Evolutionary conservation across 2,888 invertebrate species (phyloP).

Genomic region (Cosmia pyralina): DNA sequence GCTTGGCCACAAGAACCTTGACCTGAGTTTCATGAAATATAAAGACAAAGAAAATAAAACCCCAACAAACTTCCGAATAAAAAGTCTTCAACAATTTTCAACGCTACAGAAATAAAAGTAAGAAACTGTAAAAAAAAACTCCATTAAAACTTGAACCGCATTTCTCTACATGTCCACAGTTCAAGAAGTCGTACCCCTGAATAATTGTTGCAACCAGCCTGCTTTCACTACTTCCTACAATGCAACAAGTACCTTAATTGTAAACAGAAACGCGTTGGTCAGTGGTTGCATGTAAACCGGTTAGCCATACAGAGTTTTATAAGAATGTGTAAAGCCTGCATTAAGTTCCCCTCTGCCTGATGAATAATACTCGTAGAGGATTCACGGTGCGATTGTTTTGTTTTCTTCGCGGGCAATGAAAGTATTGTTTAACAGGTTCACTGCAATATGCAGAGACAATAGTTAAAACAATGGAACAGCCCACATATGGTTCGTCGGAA

Average conservation of each 20-base stretch:
- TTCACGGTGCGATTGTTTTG: no score
- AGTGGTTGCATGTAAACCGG: no score
- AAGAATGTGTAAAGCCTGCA: no score
- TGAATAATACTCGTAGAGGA: no score
- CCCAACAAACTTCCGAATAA: neutral
- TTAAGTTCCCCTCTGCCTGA: no score
- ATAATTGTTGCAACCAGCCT: neutral
- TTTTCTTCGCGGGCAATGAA: no score
- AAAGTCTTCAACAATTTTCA: neutral
- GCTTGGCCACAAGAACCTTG: neutral
- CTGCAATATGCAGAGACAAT: no score
- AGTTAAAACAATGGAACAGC: no score
- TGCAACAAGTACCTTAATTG: neutral
- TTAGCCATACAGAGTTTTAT: no score
- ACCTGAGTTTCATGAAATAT: neutral
- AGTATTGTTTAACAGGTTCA: no score
- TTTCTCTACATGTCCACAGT: neutral
- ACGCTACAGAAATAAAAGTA: neutral
- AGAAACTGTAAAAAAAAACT: neutral
- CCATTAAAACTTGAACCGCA: neutral
- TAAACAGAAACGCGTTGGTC: neutral
- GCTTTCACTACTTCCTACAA: no score
- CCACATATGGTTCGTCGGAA: no score
- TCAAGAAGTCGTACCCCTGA: neutral
- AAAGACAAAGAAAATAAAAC: neutral